Conservation (phyloP, 2,113 vertebrate species). For the Gymnarchus niloticus region DNA sequence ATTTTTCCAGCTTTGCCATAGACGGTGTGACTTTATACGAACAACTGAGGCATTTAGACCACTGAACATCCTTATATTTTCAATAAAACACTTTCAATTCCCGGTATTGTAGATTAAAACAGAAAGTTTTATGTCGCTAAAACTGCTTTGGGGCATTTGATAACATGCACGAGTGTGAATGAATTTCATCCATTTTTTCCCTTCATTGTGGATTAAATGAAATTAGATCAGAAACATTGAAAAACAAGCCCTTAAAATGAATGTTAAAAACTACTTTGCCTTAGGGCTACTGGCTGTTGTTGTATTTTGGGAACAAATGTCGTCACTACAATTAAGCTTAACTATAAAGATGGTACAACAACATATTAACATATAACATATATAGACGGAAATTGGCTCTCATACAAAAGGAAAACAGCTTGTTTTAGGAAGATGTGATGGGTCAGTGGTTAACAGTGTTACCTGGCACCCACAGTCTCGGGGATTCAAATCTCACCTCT, state of each 20-base stretch:
- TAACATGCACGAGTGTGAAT: slow-evolving; percentile 29
- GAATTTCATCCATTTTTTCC: slow-evolving; percentile 57
- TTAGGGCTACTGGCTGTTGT: slow-evolving; percentile 60
- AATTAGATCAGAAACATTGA: slow-evolving; percentile 69
- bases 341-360: slow-evolving; percentile 22
- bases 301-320: slow-evolving; percentile 68
- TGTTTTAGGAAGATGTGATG: no score
- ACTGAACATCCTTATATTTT: neutral
- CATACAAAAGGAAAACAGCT: no score
- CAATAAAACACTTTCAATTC: neutral
- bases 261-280: slow-evolving; percentile 39
- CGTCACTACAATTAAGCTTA: slow-evolving; percentile 52
- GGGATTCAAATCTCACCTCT: no score
- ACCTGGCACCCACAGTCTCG: no score
- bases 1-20: no score
- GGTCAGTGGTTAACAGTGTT: no score
- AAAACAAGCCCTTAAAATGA: slow-evolving; percentile 69
- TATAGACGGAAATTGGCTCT: no score
- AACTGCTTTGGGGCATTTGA: neutral
- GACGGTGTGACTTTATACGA: neutral
- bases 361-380: slow-evolving; percentile 33
- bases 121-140: neutral
- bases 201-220: slow-evolving; percentile 53
- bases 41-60: neutral
- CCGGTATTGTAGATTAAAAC: neutral